Base-by-base conservation (phyloP, 2,888 invertebrate species). In the Eupsilia transversa region DNA sequence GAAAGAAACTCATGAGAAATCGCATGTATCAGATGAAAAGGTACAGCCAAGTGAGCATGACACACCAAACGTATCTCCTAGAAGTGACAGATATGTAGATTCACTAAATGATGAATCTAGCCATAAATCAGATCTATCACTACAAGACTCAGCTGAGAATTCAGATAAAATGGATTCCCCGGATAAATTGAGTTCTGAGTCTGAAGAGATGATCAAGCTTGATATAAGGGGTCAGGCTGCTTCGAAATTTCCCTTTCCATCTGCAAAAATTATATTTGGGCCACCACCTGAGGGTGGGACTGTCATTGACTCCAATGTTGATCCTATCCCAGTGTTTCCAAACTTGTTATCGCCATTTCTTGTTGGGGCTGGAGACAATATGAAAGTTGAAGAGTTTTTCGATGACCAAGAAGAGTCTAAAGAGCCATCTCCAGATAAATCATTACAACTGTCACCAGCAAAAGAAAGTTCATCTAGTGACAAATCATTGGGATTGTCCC, bases 201-300 rank as follows among this genome's bases (percentile, higher is more conserved):
- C 96, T 49, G 96, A 96, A 80, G 96, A 96, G 84, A 94, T 96
- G 12, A 96, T 96, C 68, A 96, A 96, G 79, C 82, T 96, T 74
- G 96, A 96, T 87, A 96, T 96, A 54, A 90, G 96, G 89, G 96
- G 96, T 2, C 92, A 94, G 82, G 95, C 92, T 49, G 93, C 89
- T 43, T 94, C 94, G 14, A 96, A 94, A 85, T 93, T 93, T 80
- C 86, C 93, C 5, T 88, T 95, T 74, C 91, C 93, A 43, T 84
- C 94, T 77, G 92, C 93, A 27, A 94, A 95, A 91, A 96, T 96
- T 65, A 94, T 96, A 80, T 95, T 96, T 88, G 96, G 96, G 3
- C 94, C 95, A 14, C 96, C 96, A 41, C 96, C 96, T 30, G 94
- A 95, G 81, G 95, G 94, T 3, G 90, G 93, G 63, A 93, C 89